Conservation (phyloP, 2,113 vertebrate species). For the Lichenostomus cassidix region DNA sequence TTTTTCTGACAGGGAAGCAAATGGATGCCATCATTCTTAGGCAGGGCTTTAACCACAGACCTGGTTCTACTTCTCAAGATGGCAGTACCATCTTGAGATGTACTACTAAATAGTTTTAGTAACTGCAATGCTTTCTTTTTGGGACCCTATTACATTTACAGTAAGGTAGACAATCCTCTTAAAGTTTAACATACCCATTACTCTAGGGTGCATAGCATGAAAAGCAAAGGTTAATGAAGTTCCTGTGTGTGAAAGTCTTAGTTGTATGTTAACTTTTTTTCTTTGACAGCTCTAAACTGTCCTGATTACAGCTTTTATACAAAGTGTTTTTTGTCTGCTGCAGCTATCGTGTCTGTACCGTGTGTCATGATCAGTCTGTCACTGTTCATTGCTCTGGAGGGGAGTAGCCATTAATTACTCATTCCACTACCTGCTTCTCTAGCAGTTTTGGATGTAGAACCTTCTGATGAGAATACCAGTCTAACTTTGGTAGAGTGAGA, state of each 20-base stretch:
- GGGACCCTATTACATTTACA: neutral
- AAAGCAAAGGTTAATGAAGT: neutral
- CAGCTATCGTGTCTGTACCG: rapidly evolving
- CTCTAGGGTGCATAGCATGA: neutral
- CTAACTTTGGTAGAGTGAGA: neutral
- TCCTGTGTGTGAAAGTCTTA: neutral
- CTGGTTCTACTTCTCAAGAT: neutral
- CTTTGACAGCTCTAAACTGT: neutral
- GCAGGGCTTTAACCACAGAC: neutral
- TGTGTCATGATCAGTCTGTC: neutral
- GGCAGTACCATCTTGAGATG: neutral
- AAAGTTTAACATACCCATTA: neutral
- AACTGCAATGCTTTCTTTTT: neutral
- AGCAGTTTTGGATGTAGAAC: neutral
- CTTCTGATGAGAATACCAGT: neutral
- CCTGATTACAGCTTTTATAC: neutral
- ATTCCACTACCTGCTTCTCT: neutral
- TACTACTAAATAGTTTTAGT: rapidly evolving
- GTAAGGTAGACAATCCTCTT: neutral
- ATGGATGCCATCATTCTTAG: neutral
- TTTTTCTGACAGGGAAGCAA: neutral
- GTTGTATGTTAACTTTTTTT: constrained; percentile 6
- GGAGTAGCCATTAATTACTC: neutral
- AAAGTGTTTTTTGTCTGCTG: neutral
- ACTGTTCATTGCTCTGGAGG: neutral